These are phyloP conservation scores for Phrixothrix hirtus DNA, from an alignment of 2,888 invertebrate genomes.

Conservation along the genomic window DNA sequence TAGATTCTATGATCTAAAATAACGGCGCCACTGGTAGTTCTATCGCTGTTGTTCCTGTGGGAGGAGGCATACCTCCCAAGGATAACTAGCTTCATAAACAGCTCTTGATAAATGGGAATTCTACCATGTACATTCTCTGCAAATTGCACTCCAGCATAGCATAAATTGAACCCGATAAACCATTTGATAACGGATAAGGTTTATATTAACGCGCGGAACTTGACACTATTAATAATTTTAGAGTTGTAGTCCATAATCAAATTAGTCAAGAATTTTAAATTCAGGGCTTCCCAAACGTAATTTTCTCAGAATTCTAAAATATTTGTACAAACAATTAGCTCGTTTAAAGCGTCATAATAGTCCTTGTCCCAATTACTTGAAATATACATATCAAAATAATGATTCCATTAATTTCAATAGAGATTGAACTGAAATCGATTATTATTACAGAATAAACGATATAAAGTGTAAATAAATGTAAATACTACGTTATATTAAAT, in stretches of 20 bases:
- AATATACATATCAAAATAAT: conserved; percentile 2
- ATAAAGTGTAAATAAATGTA: conserved; percentile 7
- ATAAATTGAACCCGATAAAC: conserved; percentile 56
- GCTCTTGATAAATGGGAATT: conserved; percentile 54
- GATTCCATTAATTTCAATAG: conserved; percentile 14
- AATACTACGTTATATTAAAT: conserved; percentile 17
- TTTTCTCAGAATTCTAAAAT: too few species aligned
- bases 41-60: conserved; percentile 32
- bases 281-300: too few species aligned
- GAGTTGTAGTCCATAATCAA: too few species aligned
- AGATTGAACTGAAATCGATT: conserved; percentile 23
- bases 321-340: too few species aligned
- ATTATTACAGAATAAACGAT: conserved; percentile 3
- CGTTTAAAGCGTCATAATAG: not conserved
- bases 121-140: conserved; percentile 56
- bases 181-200: conserved; percentile 31
- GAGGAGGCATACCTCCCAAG: conserved; percentile 44
- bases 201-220: conserved; percentile 19
- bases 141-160: conserved; percentile 55
- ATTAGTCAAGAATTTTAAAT: too few species aligned
- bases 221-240: too few species aligned
- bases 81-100: conserved; percentile 57
- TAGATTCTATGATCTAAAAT: conserved; percentile 2
- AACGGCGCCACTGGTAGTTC: conserved; percentile 32
- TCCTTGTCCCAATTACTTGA: not conserved